phyloP scores from a whole-genome alignment of 1,140 invertebrate species.

The Drosophila kepulauana region DNA sequence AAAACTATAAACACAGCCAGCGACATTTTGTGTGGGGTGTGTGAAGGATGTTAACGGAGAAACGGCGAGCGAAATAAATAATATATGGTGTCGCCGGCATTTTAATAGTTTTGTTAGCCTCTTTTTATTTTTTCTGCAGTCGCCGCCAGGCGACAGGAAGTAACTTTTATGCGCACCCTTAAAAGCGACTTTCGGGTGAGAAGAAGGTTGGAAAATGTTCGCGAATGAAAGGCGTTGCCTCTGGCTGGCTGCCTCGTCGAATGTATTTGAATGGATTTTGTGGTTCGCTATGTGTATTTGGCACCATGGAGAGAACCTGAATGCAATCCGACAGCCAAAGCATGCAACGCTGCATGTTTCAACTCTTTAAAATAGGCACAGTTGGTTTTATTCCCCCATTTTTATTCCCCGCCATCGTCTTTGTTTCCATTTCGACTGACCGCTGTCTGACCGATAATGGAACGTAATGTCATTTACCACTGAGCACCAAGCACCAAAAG shows the following conservation, averaged over 20 bases:
- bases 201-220: slow-evolving; percentile 24
- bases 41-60: background rate
- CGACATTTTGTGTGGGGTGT: background rate
- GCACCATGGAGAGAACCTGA: slow-evolving; percentile 58
- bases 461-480: slow-evolving; percentile 40
- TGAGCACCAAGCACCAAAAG: background rate
- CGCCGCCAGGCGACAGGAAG: slow-evolving; percentile 62
- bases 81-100: slow-evolving; percentile 78
- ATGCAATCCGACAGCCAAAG: slow-evolving; percentile 19
- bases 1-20: slow-evolving; percentile 54
- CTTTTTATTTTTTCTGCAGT: slow-evolving; percentile 39
- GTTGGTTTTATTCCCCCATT: background rate
- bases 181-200: slow-evolving; percentile 55
- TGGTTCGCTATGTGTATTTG: slow-evolving; percentile 71
- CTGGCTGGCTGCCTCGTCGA: slow-evolving; percentile 27
- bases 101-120: slow-evolving; percentile 81
- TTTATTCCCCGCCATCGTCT: background rate
- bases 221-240: slow-evolving; percentile 40
- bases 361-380: slow-evolving; percentile 32
- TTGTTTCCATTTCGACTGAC: slow-evolving; percentile 7
- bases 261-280: slow-evolving; percentile 74
- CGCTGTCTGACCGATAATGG: slow-evolving; percentile 41
- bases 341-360: slow-evolving; percentile 20
- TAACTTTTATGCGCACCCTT: slow-evolving; percentile 72
- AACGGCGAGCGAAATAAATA: slow-evolving; percentile 64